phyloP scores from a whole-genome alignment of 2,797 vertebrate genomes.

The Amazona finschi region DNA sequence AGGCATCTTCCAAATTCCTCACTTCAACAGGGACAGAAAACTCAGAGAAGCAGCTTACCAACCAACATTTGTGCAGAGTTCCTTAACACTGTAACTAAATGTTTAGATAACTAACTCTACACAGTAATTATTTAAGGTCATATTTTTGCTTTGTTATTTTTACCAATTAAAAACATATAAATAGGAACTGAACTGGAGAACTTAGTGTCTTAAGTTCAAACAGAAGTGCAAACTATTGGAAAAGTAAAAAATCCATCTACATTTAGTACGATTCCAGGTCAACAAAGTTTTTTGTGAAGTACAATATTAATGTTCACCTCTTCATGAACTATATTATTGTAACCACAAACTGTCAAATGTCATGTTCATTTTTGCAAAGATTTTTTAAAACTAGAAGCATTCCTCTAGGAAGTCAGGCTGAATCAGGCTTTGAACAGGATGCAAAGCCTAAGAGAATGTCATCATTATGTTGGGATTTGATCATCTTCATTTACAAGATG shows the following conservation, averaged over 20 bases:
- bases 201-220: background rate
- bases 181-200: background rate
- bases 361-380: background rate
- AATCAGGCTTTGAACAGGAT: background rate
- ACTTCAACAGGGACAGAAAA: background rate
- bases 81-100: background rate
- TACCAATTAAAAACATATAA: background rate
- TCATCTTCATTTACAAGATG: background rate
- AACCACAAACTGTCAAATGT: background rate
- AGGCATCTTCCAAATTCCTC: background rate
- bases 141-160: background rate
- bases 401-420: background rate
- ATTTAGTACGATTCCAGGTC: background rate
- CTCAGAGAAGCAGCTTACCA: background rate
- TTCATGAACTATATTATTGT: background rate
- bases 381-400: background rate
- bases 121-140: background rate
- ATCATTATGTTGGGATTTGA: background rate
- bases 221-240: background rate
- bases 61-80: background rate
- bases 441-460: background rate
- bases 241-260: background rate
- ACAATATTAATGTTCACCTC: background rate
- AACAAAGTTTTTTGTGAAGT: background rate
- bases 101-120: background rate